Evolutionary conservation across 2,113 vertebrate species (phyloP).

Genomic region (Apteryx mantelli): DNA sequence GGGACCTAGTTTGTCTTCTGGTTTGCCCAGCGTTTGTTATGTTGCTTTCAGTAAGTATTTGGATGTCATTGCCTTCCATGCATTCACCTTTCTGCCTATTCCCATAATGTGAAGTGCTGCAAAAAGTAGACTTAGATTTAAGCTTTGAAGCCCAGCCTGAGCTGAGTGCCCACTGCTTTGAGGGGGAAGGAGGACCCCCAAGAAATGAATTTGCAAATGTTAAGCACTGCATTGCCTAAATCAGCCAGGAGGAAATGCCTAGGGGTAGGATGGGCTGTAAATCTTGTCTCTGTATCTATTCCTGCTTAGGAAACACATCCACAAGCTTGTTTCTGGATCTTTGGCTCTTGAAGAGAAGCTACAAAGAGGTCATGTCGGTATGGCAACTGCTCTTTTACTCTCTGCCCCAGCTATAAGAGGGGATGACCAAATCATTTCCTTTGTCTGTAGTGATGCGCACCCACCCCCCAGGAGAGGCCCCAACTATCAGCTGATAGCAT

Average conservation of each 20-base stretch:
- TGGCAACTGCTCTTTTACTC: not conserved
- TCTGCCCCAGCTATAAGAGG: not conserved
- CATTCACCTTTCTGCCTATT: not conserved
- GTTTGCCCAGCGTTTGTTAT: not conserved
- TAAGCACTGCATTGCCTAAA: not conserved
- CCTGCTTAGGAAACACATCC: not conserved
- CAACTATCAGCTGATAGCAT: not conserved
- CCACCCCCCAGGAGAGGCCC: not conserved
- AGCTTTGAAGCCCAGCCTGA: not conserved
- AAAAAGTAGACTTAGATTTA: not conserved
- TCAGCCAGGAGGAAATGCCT: not conserved
- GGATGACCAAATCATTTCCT: not conserved
- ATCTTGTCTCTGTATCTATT: not conserved
- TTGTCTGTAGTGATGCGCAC: not conserved
- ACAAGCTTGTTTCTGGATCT: not conserved
- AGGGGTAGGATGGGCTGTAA: not conserved
- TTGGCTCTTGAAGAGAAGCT: not conserved
- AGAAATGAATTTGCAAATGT: not conserved
- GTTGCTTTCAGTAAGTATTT: not conserved
- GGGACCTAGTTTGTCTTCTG: not conserved
- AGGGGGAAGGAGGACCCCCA: not conserved
- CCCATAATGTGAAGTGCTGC: not conserved
- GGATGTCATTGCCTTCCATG: not conserved
- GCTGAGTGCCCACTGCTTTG: not conserved
- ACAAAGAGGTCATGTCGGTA: fast-evolving